A percentile compares a stretch with the other conserved stretches of the same genome.
phyloP scores from a whole-genome alignment of 2,797 vertebrate genomes.

The Cyprinodon diabolis region DNA sequence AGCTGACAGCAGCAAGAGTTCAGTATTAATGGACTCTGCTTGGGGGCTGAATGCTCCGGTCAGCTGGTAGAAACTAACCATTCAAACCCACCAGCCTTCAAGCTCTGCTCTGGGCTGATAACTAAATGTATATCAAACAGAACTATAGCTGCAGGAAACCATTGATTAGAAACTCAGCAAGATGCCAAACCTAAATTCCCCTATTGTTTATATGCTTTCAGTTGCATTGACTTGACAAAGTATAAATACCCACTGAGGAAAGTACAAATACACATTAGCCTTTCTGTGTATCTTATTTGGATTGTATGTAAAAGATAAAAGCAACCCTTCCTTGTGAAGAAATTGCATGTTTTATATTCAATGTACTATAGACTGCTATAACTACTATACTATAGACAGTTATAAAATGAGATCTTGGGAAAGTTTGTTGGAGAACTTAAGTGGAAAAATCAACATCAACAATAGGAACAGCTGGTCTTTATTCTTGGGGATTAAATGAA shows the following conservation, averaged over 20 bases:
- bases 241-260: not conserved
- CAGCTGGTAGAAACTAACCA: conserved; percentile 33
- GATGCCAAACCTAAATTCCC: not conserved
- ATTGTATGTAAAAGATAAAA: not conserved
- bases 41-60: conserved; percentile 50
- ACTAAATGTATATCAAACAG: conserved; percentile 3
- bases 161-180: not conserved
- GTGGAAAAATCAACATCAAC: too few species aligned
- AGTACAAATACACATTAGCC: not conserved
- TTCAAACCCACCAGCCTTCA: conserved; percentile 37
- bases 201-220: not conserved
- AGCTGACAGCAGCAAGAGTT: conserved; percentile 75
- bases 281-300: not conserved
- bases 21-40: conserved; percentile 64
- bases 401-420: not conserved
- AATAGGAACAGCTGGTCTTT: too few species aligned
- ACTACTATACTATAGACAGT: too few species aligned
- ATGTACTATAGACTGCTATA: too few species aligned
- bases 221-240: not conserved
- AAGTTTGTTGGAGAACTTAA: too few species aligned
- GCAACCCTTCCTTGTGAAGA: not conserved
- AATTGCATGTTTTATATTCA: too few species aligned
- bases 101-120: conserved; percentile 47
- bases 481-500: too few species aligned
- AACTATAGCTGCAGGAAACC: not conserved